A percentile compares a stretch with the other conserved stretches of the same genome.
Evolutionary conservation across 2,888 invertebrate species (phyloP).

Genomic region (Xylocampa areola): DNA sequence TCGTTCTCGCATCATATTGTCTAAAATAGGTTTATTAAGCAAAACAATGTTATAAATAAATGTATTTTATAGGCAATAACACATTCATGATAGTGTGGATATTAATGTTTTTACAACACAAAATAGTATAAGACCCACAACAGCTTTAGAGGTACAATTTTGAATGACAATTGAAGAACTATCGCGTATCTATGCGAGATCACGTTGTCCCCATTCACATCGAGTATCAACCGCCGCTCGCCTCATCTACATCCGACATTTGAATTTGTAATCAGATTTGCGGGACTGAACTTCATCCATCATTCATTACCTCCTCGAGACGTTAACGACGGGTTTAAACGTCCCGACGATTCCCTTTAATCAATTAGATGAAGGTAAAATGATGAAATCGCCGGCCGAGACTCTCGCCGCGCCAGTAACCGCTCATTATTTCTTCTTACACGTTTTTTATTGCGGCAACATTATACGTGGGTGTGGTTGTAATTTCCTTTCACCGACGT

Average conservation of each 20-base stretch:
- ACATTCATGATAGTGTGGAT: constrained; percentile 24
- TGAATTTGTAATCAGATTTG: constrained; percentile 83
- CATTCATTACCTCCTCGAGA: constrained; percentile 76
- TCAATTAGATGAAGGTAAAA: constrained; percentile 86
- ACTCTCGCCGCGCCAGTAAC: constrained; percentile 86
- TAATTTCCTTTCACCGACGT: constrained; percentile 90
- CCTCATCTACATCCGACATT: constrained; percentile 83
- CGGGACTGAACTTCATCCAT: constrained; percentile 79
- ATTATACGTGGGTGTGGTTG: constrained; percentile 90
- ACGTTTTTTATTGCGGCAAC: constrained; percentile 89
- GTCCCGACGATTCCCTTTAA: constrained; percentile 78
- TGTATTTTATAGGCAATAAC: constrained; percentile 19
- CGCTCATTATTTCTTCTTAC: constrained; percentile 90
- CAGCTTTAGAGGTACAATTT: constrained; percentile 46
- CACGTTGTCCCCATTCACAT: constrained; percentile 76
- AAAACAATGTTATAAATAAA: too few relatives aligned
- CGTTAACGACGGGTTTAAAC: constrained; percentile 59
- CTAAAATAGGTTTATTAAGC: too few relatives aligned
- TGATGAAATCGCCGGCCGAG: constrained; percentile 78
- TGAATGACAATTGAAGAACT: constrained; percentile 72
- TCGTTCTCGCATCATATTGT: too few relatives aligned
- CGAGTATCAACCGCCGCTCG: constrained; percentile 73
- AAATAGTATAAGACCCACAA: constrained; percentile 31
- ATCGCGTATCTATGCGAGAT: constrained; percentile 69
- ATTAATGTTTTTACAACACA: constrained; percentile 42